phyloP scores from a whole-genome alignment of 2,888 invertebrate genomes.

The Ditula angustiorana region DNA sequence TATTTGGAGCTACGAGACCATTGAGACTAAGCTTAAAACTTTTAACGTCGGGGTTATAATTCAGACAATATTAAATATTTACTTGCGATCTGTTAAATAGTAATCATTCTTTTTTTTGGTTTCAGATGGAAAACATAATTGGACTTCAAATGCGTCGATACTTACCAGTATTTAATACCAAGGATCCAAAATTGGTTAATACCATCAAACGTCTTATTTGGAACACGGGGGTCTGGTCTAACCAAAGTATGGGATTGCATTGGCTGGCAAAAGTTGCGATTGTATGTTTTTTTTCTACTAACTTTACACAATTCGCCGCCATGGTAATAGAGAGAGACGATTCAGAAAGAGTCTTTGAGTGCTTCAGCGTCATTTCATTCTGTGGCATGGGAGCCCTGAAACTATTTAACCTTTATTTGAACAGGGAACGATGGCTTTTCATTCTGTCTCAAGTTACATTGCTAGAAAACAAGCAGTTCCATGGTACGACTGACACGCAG shows the following conservation, averaged over 20 bases:
- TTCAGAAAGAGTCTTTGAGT: constrained; percentile 60
- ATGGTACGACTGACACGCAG: constrained; percentile 28
- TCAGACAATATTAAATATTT: too few species aligned
- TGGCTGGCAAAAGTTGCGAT: constrained; percentile 51
- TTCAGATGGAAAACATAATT: neutral
- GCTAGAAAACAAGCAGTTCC: constrained; percentile 56
- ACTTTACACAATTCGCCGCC: constrained; percentile 55
- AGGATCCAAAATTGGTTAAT: constrained; percentile 6
- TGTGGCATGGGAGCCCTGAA: constrained; percentile 68
- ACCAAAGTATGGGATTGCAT: constrained; percentile 45
- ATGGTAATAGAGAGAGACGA: constrained; percentile 56
- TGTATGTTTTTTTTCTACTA: constrained; percentile 53
- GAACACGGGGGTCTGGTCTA: constrained; percentile 53
- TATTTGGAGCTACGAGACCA: too few species aligned
- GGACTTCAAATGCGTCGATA: neutral
- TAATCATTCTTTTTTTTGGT: neutral
- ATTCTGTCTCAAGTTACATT: constrained; percentile 52
- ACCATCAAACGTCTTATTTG: constrained; percentile 45
- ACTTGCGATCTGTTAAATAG: too few species aligned
- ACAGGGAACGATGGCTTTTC: constrained; percentile 54
- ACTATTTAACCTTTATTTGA: constrained; percentile 54
- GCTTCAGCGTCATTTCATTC: constrained; percentile 67
- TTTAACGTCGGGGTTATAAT: too few species aligned
- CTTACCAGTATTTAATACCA: constrained; percentile 6
- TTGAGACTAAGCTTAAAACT: too few species aligned